A percentile compares a stretch with the other conserved stretches of the same genome.
These are phyloP conservation scores for Progne subis DNA, from an alignment of 2,113 vertebrate species.

Conservation along the genomic window DNA sequence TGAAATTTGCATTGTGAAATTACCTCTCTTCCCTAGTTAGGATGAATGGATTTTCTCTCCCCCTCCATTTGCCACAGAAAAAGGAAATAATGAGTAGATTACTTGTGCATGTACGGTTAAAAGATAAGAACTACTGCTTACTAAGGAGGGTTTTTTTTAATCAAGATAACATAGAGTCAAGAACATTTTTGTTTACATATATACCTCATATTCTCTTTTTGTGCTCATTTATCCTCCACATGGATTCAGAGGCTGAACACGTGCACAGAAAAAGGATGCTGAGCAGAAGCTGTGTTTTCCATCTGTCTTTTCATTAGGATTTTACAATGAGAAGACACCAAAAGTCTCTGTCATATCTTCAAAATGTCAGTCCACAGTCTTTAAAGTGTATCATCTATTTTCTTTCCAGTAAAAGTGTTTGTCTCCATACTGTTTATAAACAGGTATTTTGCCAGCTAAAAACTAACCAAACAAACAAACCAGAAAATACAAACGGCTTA, in stretches of 20 bases:
- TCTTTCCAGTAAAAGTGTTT: neutral
- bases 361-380: neutral
- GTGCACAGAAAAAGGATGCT: neutral
- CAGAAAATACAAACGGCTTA: neutral
- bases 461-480: neutral
- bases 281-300: neutral
- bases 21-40: neutral
- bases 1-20: neutral
- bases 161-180: neutral
- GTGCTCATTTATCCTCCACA: neutral
- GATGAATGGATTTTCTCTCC: neutral
- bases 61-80: neutral
- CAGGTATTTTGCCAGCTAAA: neutral
- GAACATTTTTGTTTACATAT: neutral
- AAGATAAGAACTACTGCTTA: neutral
- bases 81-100: neutral
- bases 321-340: neutral
- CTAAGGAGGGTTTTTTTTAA: accelerated
- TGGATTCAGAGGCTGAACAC: neutral
- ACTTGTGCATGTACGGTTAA: neutral
- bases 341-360: neutral
- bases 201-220: neutral
- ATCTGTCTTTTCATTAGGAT: neutral
- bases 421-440: neutral
- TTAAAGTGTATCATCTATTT: neutral